Conservation (phyloP, 1,140 invertebrate species). For the Acromyrmex charruanus region DNA sequence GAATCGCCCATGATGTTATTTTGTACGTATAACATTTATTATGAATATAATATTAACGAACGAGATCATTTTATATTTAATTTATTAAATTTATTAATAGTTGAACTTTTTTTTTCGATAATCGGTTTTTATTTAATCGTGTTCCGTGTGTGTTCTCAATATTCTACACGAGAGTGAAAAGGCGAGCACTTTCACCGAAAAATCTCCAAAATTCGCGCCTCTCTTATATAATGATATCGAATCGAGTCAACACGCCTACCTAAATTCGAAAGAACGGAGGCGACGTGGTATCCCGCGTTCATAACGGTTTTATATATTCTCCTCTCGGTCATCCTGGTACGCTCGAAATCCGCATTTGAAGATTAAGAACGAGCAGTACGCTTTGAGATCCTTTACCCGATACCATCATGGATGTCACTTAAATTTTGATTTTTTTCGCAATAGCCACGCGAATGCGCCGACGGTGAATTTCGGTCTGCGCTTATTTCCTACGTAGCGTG, state of each 20-base stretch:
- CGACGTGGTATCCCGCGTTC: conserved; percentile 22
- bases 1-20: neutral
- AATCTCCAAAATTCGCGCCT: conserved; percentile 33
- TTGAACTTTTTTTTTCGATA: neutral
- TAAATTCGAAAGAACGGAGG: conserved; percentile 39
- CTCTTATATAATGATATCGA: conserved; percentile 45
- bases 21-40: neutral
- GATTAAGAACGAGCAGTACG: conserved; percentile 34
- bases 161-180: neutral
- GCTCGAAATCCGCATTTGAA: conserved; percentile 4
- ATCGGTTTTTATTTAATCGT: neutral
- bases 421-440: conserved; percentile 35
- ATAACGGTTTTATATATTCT: conserved; percentile 48
- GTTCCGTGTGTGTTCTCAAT: neutral
- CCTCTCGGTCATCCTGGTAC: neutral
- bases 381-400: conserved; percentile 13
- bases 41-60: neutral
- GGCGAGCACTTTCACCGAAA: conserved; percentile 47
- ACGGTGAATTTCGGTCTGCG: conserved; percentile 5
- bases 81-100: conserved; percentile 3
- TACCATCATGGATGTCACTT: conserved; percentile 1
- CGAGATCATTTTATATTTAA: neutral
- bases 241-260: conserved; percentile 28
- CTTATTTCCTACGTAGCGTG: conserved; percentile 3
- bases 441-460: neutral